These are phyloP conservation scores for Nannoperca australis DNA, from an alignment of 2,797 vertebrate genomes.

Conservation along the genomic window DNA sequence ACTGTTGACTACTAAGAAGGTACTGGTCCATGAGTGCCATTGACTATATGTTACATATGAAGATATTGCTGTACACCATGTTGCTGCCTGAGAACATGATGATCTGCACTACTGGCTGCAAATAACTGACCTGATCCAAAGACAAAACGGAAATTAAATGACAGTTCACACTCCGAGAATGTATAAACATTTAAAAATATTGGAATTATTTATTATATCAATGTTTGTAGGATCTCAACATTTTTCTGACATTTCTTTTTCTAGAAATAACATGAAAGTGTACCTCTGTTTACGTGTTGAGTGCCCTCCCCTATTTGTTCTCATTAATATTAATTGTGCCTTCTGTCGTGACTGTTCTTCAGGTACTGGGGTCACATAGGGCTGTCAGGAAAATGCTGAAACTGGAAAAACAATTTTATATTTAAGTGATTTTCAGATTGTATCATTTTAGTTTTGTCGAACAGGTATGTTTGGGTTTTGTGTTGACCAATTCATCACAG, in stretches of 20 bases:
- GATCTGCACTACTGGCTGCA: constrained; percentile 37
- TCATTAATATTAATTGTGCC: constrained; percentile 29
- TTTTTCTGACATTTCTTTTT: neutral
- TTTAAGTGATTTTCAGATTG: constrained; percentile 8
- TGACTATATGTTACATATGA: constrained; percentile 30
- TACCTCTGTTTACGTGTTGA: constrained; percentile 28
- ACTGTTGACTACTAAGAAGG: constrained; percentile 51
- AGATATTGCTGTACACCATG: constrained; percentile 16
- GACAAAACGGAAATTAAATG: constrained; percentile 16
- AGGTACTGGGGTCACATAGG: constrained; percentile 15
- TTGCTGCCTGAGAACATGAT: constrained; percentile 11
- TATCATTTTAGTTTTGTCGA: neutral
- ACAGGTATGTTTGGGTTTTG: constrained; percentile 10
- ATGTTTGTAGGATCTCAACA: constrained; percentile 22
- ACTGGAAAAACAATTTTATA: constrained; percentile 1
- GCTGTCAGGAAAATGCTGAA: constrained; percentile 31
- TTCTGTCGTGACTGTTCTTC: constrained; percentile 39
- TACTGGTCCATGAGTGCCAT: constrained; percentile 16
- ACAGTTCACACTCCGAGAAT: constrained; percentile 25
- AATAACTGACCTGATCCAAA: constrained; percentile 35
- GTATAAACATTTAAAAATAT: constrained; percentile 16
- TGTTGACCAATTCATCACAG: neutral
- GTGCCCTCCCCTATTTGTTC: constrained; percentile 1
- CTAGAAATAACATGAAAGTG: neutral
- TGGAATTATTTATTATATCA: constrained; percentile 66